Evolutionary conservation across 2,888 invertebrate species (phyloP), one percentile per base, ranked within the genome.

Genomic region (Hanleya hanleyi): DNA sequence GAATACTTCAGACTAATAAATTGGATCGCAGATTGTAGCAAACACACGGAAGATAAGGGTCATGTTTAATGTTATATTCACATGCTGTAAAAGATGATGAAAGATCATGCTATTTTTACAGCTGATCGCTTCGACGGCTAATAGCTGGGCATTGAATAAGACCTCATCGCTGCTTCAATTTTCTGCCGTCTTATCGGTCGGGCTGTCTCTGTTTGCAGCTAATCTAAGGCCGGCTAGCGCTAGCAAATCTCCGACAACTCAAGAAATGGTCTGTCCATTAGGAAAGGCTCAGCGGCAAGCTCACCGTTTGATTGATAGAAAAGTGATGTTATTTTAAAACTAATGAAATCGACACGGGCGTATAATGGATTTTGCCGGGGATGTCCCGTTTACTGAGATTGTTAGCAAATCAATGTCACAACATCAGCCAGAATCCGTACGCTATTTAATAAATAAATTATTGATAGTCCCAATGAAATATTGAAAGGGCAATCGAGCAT

Each of bases 301-400:
- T 22, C 47, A 7, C 4, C 22, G 12, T 4, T 26, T 57, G 57
- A 57, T 29, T 29, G 32, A 57, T 57, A 57, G 57, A 15, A 57
- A 57, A 57, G 26, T 32, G 57, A 57, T 57, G 57, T 9, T 57
- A 57, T 57, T 57, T 57, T 57, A 57, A 57, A 57, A 57, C 57
- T 57, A 57, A 57, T 57, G 57, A 57, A 57, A 22, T 57, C 57
- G 32, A 57, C 29, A 57, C 57, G 57, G 22, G 22, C 29, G 18
- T 29, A 57, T 57, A 57, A 57, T 57, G 57, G 32, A 29, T 57
- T 29, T 57, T 57, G 57, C 22, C 32, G 12, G 32, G 32, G 1
- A 57, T 57, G 32, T 57, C 29, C 29, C 32, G 32, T 57, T 57
- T 57, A 57, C 57, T 32, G 12, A 57, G 32, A 57, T 9, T 29